These are phyloP conservation scores for Remorina albescens DNA, from an alignment of 2,797 vertebrate genomes.

Conservation along the genomic window DNA sequence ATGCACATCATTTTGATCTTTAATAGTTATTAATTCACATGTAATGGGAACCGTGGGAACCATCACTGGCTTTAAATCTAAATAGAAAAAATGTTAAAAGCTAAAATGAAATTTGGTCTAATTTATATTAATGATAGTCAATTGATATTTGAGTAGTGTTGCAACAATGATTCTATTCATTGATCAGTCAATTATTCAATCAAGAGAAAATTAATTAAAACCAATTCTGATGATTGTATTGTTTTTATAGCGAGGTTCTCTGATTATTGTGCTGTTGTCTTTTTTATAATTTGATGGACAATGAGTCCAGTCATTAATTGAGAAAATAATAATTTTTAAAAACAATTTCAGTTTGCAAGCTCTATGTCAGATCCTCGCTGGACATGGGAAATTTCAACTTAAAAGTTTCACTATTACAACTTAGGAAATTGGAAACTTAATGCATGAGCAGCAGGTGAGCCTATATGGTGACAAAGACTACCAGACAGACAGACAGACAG, in stretches of 20 bases:
- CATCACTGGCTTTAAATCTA: background rate
- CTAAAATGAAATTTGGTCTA: background rate
- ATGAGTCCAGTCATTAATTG: background rate
- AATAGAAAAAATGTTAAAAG: background rate
- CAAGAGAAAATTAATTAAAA: background rate
- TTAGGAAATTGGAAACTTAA: background rate
- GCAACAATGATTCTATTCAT: background rate
- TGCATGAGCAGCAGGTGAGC: background rate
- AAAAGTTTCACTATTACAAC: background rate
- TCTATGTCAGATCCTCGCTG: background rate
- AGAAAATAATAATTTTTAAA: slow-evolving; percentile 3
- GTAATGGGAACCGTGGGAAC: background rate
- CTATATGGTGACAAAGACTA: background rate
- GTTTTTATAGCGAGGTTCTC: background rate
- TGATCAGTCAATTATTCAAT: background rate
- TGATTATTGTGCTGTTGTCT: background rate
- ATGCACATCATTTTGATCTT: background rate
- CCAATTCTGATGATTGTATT: background rate
- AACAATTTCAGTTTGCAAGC: background rate
- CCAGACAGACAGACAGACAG: background rate
- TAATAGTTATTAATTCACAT: background rate
- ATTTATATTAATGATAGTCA: background rate
- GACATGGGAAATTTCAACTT: background rate
- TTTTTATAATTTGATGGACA: background rate
- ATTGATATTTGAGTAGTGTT: background rate